phyloP scores from a whole-genome alignment of 1,140 invertebrate genomes.

The Atta colombica region DNA sequence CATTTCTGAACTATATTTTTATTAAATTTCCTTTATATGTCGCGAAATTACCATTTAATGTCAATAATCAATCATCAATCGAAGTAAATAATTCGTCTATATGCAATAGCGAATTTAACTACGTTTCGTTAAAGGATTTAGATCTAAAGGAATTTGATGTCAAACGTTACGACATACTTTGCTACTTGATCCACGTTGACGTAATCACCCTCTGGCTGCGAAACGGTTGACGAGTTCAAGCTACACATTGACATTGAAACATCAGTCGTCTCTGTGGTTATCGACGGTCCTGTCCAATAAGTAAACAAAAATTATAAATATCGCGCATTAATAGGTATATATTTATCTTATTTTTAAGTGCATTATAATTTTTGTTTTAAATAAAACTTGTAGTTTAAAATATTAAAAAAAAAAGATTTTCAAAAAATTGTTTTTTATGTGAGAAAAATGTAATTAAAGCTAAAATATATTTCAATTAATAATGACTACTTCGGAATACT shows the following conservation, averaged over 20 bases:
- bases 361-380: background rate
- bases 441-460: background rate
- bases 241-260: slow-evolving; percentile 88
- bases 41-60: background rate
- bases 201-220: slow-evolving; percentile 87
- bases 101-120: background rate
- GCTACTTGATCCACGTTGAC: slow-evolving; percentile 84
- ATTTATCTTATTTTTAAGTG: no score
- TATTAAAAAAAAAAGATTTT: background rate
- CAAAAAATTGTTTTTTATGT: background rate
- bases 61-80: background rate
- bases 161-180: slow-evolving; percentile 77
- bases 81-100: background rate
- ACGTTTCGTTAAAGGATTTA: background rate
- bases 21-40: background rate
- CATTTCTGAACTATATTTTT: background rate
- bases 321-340: background rate
- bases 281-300: slow-evolving; percentile 84
- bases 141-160: background rate
- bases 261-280: slow-evolving; percentile 88
- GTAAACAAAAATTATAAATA: slow-evolving; percentile 24
- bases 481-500: background rate
- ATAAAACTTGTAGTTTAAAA: background rate
- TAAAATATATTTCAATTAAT: slow-evolving; percentile 14
- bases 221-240: slow-evolving; percentile 86